phyloP scores from a whole-genome alignment of 2,888 invertebrate genomes.

The Caenorhabditis auriculariae region DNA sequence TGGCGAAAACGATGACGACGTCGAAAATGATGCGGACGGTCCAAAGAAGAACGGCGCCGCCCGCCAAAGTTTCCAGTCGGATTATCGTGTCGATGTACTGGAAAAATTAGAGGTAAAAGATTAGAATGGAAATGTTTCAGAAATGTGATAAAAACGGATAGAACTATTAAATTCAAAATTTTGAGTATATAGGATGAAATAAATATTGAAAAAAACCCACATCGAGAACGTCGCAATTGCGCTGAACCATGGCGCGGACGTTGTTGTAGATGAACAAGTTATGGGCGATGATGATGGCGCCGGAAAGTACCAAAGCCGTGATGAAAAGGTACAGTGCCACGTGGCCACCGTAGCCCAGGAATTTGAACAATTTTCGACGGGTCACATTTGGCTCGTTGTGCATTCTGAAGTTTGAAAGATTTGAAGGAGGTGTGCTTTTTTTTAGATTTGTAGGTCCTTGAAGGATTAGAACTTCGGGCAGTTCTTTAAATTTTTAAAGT shows the following conservation, averaged over 20 bases:
- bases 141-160: background rate
- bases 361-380: constrained; percentile 30
- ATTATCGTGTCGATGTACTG: constrained; percentile 44
- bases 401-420: constrained; percentile 40
- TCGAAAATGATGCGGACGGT: constrained; percentile 47
- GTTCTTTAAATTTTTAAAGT: too few species aligned
- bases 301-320: constrained; percentile 31
- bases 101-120: constrained; percentile 8
- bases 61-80: constrained; percentile 42
- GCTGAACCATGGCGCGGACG: constrained; percentile 24
- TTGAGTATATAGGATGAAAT: background rate
- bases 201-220: constrained; percentile 9
- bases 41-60: constrained; percentile 49
- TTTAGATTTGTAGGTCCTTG: too few species aligned
- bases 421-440: too few species aligned
- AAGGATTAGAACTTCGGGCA: too few species aligned
- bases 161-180: background rate
- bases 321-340: constrained; percentile 38
- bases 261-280: constrained; percentile 31
- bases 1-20: constrained; percentile 32
- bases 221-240: constrained; percentile 41
- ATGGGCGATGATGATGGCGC: constrained; percentile 32
- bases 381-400: constrained; percentile 45
- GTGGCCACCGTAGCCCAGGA: constrained; percentile 42
- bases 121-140: too few species aligned